These are phyloP conservation scores for Caracal caracal DNA, from an alignment of 2,113 vertebrate genomes.

Conservation along the genomic window DNA sequence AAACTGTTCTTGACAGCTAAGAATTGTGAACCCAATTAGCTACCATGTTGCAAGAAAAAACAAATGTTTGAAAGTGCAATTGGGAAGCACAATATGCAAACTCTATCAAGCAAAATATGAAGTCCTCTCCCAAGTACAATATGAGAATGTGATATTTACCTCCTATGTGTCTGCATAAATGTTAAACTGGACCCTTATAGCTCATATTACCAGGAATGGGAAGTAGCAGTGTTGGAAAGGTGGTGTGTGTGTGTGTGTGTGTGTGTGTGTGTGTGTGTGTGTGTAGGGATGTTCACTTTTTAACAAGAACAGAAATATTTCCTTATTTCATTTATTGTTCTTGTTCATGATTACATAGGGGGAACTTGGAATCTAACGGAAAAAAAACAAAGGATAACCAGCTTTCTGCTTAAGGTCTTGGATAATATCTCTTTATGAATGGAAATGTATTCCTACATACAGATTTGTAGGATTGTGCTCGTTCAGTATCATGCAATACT, in stretches of 20 bases:
- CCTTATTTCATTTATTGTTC: not conserved
- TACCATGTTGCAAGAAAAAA: not conserved
- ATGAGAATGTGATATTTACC: not conserved
- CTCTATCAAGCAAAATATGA: constrained; percentile 46
- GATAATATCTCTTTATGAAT: constrained; percentile 21
- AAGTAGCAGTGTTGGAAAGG: not conserved
- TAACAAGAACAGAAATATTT: constrained; percentile 30
- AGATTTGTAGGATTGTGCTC: constrained; percentile 51
- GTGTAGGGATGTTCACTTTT: not conserved
- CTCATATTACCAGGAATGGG: not conserved
- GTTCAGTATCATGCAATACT: constrained; percentile 6
- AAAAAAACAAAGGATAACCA: constrained; percentile 1
- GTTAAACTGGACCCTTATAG: not conserved
- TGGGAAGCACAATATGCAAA: constrained; percentile 24
- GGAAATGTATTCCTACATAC: constrained; percentile 47
- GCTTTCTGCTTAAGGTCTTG: constrained; percentile 22
- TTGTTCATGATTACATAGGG: constrained; percentile 19
- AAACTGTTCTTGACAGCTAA: constrained; percentile 62
- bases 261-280: not conserved
- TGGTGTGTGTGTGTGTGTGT: not conserved
- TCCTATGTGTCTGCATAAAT: not conserved
- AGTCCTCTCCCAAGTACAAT: not conserved
- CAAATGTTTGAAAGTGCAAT: constrained; percentile 62
- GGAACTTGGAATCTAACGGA: not conserved
- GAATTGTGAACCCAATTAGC: constrained; percentile 49